Percentiles rank a stretch among this genome's conserved stretches.
Evolutionary conservation across 1,140 invertebrate genomes (phyloP).

Genomic region (Anastrepha ludens): DNA sequence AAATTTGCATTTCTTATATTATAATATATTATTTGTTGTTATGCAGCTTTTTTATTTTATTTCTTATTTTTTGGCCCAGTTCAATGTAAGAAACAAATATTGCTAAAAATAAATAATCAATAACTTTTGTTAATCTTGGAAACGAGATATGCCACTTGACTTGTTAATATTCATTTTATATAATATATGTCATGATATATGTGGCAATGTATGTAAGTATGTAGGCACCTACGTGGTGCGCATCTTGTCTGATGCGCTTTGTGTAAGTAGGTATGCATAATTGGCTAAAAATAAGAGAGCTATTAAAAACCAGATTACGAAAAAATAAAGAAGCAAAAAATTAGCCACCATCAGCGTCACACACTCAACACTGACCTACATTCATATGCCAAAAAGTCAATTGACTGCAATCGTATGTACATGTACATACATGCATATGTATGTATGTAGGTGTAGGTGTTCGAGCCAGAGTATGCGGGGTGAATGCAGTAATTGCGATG

Average conservation of each 20-base stretch:
- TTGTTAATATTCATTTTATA: background rate
- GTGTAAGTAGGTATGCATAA: constrained; percentile 4
- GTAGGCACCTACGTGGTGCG: background rate
- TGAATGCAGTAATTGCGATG: background rate
- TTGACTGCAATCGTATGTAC: background rate
- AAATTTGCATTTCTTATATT: too few relatives aligned
- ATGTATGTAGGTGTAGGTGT: background rate
- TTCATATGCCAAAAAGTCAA: constrained; percentile 34
- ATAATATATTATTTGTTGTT: too few relatives aligned
- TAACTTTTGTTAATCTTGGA: background rate
- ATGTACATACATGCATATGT: background rate
- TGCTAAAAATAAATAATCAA: constrained; percentile 3
- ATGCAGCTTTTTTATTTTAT: background rate
- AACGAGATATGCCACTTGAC: background rate
- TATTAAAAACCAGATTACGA: constrained; percentile 41
- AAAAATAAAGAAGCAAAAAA: constrained; percentile 40
- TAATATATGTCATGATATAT: too few relatives aligned
- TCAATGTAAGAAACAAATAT: background rate
- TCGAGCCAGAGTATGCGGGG: background rate
- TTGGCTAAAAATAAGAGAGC: constrained; percentile 5
- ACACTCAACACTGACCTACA: constrained; percentile 53
- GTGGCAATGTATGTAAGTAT: too few relatives aligned
- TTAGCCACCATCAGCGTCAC: background rate
- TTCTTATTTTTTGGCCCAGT: background rate
- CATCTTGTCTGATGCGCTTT: background rate